phyloP scores from a whole-genome alignment of 2,113 vertebrate genomes.

The rat (Rattus norvegicus) region DNA sequence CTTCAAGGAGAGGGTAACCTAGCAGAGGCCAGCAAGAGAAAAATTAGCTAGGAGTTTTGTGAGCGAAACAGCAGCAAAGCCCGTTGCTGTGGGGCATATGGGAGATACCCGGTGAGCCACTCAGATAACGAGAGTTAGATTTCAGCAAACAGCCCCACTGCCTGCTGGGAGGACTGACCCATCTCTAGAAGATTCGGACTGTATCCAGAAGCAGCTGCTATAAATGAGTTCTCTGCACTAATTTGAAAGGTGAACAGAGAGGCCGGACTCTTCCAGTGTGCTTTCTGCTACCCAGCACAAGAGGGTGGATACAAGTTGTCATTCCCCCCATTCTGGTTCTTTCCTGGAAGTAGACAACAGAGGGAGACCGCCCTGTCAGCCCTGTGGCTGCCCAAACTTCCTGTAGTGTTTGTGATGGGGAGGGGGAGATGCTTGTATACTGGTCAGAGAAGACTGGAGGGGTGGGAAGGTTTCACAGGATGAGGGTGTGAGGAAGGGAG shows the following conservation, averaged over 20 bases:
- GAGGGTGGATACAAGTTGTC: neutral
- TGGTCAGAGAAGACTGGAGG: neutral
- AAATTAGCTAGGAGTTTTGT: neutral
- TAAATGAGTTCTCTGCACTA: neutral
- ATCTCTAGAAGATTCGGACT: neutral
- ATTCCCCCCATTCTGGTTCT: neutral
- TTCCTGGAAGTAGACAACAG: neutral
- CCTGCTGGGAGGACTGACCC: neutral
- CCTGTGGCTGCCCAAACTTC: neutral
- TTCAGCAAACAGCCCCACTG: neutral
- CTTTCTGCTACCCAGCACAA: neutral
- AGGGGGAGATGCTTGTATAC: neutral
- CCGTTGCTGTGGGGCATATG: neutral
- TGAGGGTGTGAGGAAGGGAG: neutral
- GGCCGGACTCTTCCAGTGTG: neutral
- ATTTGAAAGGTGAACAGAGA: slow-evolving; percentile 25
- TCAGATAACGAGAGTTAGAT: slow-evolving; percentile 27
- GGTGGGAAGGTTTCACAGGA: neutral
- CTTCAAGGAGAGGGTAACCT: neutral
- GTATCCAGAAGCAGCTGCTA: neutral
- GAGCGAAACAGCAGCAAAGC: neutral
- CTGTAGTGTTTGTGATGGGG: neutral
- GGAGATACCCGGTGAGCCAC: neutral
- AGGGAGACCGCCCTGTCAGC: neutral
- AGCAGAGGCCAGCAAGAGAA: neutral